A percentile compares a stretch with the other conserved stretches of the same genome.
Evolutionary conservation across 1,140 invertebrate species (phyloP).

Genomic region (Zeugodacus cucurbitae): DNA sequence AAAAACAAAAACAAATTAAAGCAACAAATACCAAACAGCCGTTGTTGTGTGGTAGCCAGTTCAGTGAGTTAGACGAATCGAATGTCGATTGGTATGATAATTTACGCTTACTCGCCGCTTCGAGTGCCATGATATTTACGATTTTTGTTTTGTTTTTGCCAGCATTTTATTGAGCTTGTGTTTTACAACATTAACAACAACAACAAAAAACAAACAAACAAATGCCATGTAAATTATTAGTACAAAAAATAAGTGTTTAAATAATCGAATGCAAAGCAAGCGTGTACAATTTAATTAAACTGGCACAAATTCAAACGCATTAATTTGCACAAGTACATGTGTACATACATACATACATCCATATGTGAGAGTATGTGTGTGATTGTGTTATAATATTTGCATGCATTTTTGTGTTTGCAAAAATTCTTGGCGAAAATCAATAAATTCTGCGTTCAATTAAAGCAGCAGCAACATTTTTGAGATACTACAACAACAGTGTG

Average conservation of each 20-base stretch:
- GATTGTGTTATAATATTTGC: background rate
- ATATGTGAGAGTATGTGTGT: background rate
- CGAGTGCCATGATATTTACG: background rate
- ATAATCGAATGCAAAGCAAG: background rate
- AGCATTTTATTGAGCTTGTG: background rate
- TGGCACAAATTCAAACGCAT: background rate
- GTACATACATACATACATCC: too few relatives aligned
- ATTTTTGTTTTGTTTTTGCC: background rate
- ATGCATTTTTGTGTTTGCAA: background rate
- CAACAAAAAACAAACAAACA: background rate
- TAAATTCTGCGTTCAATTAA: background rate
- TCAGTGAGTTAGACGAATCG: background rate
- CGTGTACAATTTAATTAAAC: background rate
- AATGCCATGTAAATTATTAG: background rate
- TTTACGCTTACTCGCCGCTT: background rate
- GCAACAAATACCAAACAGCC: background rate
- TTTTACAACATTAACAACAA: background rate
- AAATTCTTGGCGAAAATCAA: background rate
- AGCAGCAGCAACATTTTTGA: background rate
- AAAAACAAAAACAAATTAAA: background rate
- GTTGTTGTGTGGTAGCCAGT: slow-evolving; percentile 20
- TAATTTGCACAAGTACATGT: background rate
- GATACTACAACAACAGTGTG: background rate
- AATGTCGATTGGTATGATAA: background rate
- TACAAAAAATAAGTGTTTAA: background rate